Evolutionary conservation across 2,797 vertebrate genomes (phyloP), one percentile per base, ranked within the genome.

Genomic region (Phoeniculus purpureus): DNA sequence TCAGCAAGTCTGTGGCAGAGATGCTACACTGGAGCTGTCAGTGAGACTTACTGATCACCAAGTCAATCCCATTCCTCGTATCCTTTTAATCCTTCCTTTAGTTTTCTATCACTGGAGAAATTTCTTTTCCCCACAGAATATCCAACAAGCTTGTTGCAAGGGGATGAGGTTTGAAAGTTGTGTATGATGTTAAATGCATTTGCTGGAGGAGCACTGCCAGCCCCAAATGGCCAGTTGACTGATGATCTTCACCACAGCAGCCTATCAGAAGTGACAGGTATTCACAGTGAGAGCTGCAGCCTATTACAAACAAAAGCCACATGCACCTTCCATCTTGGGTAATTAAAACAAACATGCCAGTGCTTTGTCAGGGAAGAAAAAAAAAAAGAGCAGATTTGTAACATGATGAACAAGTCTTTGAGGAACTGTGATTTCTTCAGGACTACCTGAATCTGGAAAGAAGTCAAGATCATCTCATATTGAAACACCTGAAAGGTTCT

Each of bases 321-420:
- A 8, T 26, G 64, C 29, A 84, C 52, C 31, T 85, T 86, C 81
- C 89, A 90, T 85, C 56, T 29, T 60, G 13, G 13, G 40, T 85
- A 87, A 93, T 92, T 82, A 87, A 94, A 93, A 77, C 68, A 93
- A 94, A 80, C 51, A 82, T 87, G 43, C 9, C 89, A 84, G 34
- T 26, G 31, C 20, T 78, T 66, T 65, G 29, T 47, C 59, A 66
- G 51, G 43, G 45, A 52, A 55, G 3, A 5, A 21, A 26, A 16
- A 17, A 17, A 15, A 11, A 43, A 68, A 29, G 16, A 70, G 29
- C 12, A 80, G 4, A 27, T 48, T 86, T 84, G 54, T 37, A 85
- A 81, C 40, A 26, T 22, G 60, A 70, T 52, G 78, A 91, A 31
- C 47, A 94, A 77, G 71, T 62, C 52, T 65, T 45, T 47, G 20